A percentile compares a stretch with the other conserved stretches of the same genome.
phyloP scores from a whole-genome alignment of 2,113 vertebrate species.

The Hippocampus zosterae region DNA sequence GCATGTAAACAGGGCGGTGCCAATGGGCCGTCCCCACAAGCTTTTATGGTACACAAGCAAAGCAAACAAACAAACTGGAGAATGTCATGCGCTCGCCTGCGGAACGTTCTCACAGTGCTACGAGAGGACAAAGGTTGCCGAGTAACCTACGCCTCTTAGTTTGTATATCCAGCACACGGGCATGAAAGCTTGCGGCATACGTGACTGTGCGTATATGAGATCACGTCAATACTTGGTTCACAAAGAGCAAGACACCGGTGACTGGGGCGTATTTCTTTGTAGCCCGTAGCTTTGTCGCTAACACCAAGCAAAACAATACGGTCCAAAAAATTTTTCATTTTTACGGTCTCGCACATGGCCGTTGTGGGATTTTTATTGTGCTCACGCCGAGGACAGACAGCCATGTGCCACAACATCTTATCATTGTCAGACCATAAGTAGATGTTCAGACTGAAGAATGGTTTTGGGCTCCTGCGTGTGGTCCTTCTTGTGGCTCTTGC shows the following conservation, averaged over 20 bases:
- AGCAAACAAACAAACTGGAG: constrained; percentile 69
- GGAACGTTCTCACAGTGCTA: constrained; percentile 48
- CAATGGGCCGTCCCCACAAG: constrained; percentile 34
- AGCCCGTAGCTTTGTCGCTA: not conserved
- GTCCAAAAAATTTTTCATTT: not conserved
- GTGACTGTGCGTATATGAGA: not conserved
- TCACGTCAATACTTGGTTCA: constrained; percentile 19
- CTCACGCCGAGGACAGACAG: constrained; percentile 31
- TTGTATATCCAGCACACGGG: constrained; percentile 25
- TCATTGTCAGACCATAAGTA: constrained; percentile 60
- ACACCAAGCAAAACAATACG: constrained; percentile 2
- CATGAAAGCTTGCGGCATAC: constrained; percentile 6
- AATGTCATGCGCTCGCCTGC: constrained; percentile 57
- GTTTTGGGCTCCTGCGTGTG: constrained; percentile 48
- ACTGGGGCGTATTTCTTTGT: not conserved
- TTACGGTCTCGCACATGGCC: constrained; percentile 9
- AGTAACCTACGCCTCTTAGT: constrained; percentile 22
- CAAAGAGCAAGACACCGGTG: constrained; percentile 3
- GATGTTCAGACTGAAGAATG: constrained; percentile 58
- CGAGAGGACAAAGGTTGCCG: constrained; percentile 37
- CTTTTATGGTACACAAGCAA: constrained; percentile 63
- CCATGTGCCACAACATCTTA: constrained; percentile 41
- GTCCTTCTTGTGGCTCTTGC: constrained; percentile 44
- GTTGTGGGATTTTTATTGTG: constrained; percentile 15
- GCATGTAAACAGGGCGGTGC: constrained; percentile 56